Evolutionary conservation across 2,888 invertebrate species (phyloP).

Genomic region (Drosophila colorata): DNA sequence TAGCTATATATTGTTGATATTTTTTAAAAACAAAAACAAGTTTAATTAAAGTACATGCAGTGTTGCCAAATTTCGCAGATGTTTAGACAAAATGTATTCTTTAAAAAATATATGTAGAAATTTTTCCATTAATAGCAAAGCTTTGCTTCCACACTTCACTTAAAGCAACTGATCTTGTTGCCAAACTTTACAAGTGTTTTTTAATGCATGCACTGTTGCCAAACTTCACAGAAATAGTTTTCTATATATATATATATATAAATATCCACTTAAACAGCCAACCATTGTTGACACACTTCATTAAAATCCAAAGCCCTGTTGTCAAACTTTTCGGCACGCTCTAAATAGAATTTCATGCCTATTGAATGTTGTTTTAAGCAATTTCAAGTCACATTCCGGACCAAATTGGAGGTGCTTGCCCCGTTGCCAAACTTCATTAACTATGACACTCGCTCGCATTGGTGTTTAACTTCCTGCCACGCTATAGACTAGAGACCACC

Average conservation of each 20-base stretch:
- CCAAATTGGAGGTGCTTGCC: constrained; percentile 14
- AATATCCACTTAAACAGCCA: too few relatives aligned
- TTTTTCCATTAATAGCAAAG: too few relatives aligned
- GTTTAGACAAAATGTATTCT: too few relatives aligned
- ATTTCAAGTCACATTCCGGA: constrained; percentile 13
- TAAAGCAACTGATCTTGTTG: too few relatives aligned
- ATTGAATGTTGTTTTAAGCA: neutral
- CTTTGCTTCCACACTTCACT: too few relatives aligned
- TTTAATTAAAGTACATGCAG: too few relatives aligned
- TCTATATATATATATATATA: neutral
- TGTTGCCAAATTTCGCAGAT: too few relatives aligned
- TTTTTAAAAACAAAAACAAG: too few relatives aligned
- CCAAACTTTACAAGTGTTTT: too few relatives aligned
- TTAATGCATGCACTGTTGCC: neutral
- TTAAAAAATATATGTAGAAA: too few relatives aligned
- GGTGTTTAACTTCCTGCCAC: constrained; percentile 47
- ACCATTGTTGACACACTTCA: constrained; percentile 13
- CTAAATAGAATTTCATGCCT: neutral
- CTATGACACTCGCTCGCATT: constrained; percentile 53
- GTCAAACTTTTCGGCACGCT: constrained; percentile 18
- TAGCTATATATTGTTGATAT: too few relatives aligned
- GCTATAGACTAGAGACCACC: constrained; percentile 15
- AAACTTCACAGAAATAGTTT: neutral
- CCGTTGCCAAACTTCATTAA: constrained; percentile 42
- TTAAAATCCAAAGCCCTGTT: constrained; percentile 18